Evolutionary conservation across 1,140 invertebrate genomes (phyloP).

Genomic region (Papilio glaucus): DNA sequence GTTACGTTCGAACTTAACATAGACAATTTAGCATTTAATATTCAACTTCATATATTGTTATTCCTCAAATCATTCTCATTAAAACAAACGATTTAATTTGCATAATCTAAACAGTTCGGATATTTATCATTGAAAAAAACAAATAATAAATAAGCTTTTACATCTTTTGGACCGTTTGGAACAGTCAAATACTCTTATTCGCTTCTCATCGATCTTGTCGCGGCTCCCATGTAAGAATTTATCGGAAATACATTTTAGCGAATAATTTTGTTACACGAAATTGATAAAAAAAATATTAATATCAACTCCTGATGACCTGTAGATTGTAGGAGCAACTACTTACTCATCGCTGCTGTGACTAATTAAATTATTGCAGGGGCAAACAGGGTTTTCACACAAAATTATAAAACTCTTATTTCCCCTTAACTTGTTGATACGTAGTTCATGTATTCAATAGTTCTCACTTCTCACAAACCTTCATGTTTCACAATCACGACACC

Average conservation of each 20-base stretch:
- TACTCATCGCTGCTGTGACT: background rate
- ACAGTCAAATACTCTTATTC: too few species aligned
- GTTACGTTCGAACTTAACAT: background rate
- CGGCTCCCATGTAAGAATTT: background rate
- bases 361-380: background rate
- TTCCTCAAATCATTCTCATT: too few species aligned
- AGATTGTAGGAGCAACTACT: background rate
- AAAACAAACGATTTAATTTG: too few species aligned
- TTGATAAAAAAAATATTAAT: background rate
- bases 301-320: background rate
- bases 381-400: background rate
- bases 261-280: background rate
- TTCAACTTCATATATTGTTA: too few species aligned
- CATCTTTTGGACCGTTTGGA: too few species aligned
- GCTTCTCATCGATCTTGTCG: too few species aligned
- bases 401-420: background rate
- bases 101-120: too few species aligned
- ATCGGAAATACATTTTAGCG: background rate
- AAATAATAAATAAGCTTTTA: too few species aligned
- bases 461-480: constrained; percentile 41
- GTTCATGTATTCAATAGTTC: constrained; percentile 23
- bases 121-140: too few species aligned
- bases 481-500: constrained; percentile 51
- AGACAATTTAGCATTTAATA: background rate
- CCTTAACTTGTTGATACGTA: background rate